Conservation (phyloP, 2,113 vertebrate genomes). For the Nematolebias whitei region DNA sequence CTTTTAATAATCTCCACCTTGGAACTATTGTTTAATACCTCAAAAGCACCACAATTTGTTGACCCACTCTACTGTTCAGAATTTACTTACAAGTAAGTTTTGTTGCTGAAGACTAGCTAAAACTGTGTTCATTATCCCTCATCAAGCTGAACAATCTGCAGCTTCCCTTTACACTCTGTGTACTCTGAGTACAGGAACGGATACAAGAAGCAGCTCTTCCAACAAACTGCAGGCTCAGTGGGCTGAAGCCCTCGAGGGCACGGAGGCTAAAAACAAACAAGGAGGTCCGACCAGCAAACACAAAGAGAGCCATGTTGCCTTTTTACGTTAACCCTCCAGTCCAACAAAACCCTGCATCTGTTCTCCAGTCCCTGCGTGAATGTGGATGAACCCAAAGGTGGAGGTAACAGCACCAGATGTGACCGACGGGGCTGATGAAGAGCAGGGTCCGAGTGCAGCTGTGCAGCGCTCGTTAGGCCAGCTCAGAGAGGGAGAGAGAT, state of each 20-base stretch:
- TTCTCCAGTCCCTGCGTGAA: slow-evolving; percentile 5
- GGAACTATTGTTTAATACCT: too few species aligned
- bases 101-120: background rate
- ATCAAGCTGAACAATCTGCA: background rate
- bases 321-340: slow-evolving; percentile 48
- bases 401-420: slow-evolving; percentile 74
- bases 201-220: slow-evolving; percentile 1
- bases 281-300: slow-evolving; percentile 30
- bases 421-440: slow-evolving; percentile 75
- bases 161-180: background rate
- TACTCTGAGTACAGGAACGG: background rate
- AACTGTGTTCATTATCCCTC: background rate
- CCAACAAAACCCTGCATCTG: background rate
- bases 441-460: slow-evolving; percentile 69
- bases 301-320: slow-evolving; percentile 55
- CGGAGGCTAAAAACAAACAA: slow-evolving; percentile 36
- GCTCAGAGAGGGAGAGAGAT: slow-evolving; percentile 12
- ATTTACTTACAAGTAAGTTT: background rate
- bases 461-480: slow-evolving; percentile 51
- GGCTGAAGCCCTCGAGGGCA: slow-evolving; percentile 33
- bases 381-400: slow-evolving; percentile 47
- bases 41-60: too few species aligned
- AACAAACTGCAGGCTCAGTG: slow-evolving; percentile 8
- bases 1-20: too few species aligned
- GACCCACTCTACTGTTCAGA: too few species aligned